Base-by-base conservation (phyloP, 2,888 invertebrate species). In the Pseudanteris insignis region DNA sequence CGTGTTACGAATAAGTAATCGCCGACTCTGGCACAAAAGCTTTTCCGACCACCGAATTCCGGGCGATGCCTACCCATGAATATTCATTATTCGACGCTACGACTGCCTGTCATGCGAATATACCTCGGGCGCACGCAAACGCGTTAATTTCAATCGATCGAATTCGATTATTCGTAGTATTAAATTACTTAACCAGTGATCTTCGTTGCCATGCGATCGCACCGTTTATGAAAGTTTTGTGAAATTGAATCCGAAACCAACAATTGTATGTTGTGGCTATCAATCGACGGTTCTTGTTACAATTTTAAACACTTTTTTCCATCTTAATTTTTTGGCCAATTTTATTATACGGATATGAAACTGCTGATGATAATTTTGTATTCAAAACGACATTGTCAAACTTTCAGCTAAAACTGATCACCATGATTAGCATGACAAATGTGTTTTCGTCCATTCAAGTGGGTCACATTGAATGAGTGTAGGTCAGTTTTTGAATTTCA, bases 1-100 rank as follows among this genome's bases (percentile, higher is more conserved):
- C 66, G 63, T 69, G 70, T 63, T 50, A 46, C 58, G 68, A 67
- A 70, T 68, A 68, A 54, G 67, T 70, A 68, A 70, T 69, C 57
- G 47, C 24, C 48, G 63, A 68, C n/a, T 68, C 67, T 65, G 46
- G 62, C 53, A 63, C 66, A 63, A 66, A 18, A 68, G 63, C 69
- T 67, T 66, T 66, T 67, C 57, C 58, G 46, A 57, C 43, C n/a
- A 60, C 55, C 51, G 50, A 55, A 46, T 41, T 51, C 32, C 46
- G 33, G 29, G 10, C 65, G 58, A 55, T 62, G 61, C 26, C 34
- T 6, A 6, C 21, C 44, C 44, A 67, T 69, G 66, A 69, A 69
- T 69, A 69, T 70, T 70, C 67, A 68, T 69, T 62, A 58, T 54
- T 64, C 37, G 29, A n/a, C n/a, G n/a, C 9, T 33, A 32, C 4